Conservation (phyloP, 1,140 invertebrate genomes). For the Chelonus insularis region DNA sequence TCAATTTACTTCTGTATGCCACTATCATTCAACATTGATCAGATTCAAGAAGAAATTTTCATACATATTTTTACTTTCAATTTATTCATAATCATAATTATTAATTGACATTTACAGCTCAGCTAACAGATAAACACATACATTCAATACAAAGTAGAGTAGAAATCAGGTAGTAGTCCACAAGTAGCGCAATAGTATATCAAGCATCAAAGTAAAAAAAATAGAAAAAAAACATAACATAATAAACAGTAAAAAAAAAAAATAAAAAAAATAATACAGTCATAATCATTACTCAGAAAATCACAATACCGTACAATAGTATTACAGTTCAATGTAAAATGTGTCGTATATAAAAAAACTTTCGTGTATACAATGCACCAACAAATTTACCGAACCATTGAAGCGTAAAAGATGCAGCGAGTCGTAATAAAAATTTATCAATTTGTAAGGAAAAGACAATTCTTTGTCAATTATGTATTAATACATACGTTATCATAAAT, state of each 20-base stretch:
- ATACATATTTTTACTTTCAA: too few relatives aligned
- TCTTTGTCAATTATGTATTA: too few relatives aligned
- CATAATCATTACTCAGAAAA: slow-evolving; percentile 7
- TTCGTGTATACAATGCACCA: slow-evolving; percentile 19
- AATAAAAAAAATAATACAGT: slow-evolving; percentile 34
- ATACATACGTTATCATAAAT: too few relatives aligned
- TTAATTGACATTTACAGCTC: slow-evolving; percentile 28
- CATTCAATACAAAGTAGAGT: slow-evolving; percentile 52
- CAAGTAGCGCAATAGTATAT: slow-evolving; percentile 56
- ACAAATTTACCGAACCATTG: slow-evolving; percentile 18
- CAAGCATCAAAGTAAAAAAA: slow-evolving; percentile 35
- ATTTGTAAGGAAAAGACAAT: too few relatives aligned
- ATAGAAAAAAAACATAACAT: slow-evolving; percentile 35
- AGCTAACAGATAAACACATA: slow-evolving; percentile 30
- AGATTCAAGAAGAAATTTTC: too few relatives aligned
- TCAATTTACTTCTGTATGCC: too few relatives aligned
- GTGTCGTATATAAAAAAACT: slow-evolving; percentile 1
- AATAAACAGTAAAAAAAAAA: slow-evolving; percentile 36
- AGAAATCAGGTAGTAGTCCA: slow-evolving; percentile 54
- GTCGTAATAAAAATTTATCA: too few relatives aligned
- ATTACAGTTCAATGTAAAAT: slow-evolving; percentile 14
- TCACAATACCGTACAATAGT: slow-evolving; percentile 12
- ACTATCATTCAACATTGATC: too few relatives aligned
- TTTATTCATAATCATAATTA: slow-evolving; percentile 30
- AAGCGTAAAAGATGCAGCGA: too few relatives aligned